Evolutionary conservation across 2,797 vertebrate species (phyloP).

Genomic region (Hydrolagus colliei): DNA sequence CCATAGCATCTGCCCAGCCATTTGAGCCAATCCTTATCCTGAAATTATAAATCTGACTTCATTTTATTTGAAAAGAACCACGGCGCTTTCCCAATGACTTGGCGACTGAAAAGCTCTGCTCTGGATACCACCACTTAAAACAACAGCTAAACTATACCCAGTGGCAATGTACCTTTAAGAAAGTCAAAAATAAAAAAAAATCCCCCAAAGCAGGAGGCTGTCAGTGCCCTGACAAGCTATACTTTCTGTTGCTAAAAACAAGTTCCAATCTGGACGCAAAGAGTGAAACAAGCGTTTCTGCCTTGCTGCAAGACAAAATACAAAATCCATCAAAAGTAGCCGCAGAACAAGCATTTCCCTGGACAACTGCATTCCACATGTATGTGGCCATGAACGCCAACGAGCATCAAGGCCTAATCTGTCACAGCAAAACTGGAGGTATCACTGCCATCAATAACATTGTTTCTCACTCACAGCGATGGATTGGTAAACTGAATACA

Average conservation of each 20-base stretch:
- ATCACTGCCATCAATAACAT: conserved; percentile 48
- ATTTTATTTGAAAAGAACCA: too few species aligned
- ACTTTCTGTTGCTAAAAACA: conserved; percentile 23
- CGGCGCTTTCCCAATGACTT: not conserved
- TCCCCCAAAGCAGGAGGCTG: conserved; percentile 6
- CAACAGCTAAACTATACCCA: not conserved
- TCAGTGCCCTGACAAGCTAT: conserved; percentile 13
- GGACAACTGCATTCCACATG: conserved; percentile 45
- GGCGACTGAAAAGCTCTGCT: not conserved
- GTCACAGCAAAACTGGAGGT: conserved; percentile 42
- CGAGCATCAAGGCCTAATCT: conserved; percentile 42
- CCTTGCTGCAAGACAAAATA: not conserved
- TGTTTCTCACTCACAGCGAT: conserved; percentile 40
- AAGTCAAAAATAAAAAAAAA: conserved; percentile 10
- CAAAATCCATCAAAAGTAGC: not conserved
- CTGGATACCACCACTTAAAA: not conserved
- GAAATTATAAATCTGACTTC: too few species aligned
- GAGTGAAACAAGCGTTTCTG: not conserved
- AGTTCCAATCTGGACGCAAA: conserved; percentile 31
- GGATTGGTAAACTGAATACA: conserved; percentile 44
- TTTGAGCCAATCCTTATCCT: too few species aligned
- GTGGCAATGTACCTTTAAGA: conserved; percentile 15
- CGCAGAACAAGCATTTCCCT: conserved; percentile 33
- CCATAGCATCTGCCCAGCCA: too few species aligned
- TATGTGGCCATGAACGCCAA: conserved; percentile 33